Percentiles rank a stretch among this genome's conserved stretches.
Conservation (phyloP, 1,140 invertebrate species). For the Bombus superbus region DNA sequence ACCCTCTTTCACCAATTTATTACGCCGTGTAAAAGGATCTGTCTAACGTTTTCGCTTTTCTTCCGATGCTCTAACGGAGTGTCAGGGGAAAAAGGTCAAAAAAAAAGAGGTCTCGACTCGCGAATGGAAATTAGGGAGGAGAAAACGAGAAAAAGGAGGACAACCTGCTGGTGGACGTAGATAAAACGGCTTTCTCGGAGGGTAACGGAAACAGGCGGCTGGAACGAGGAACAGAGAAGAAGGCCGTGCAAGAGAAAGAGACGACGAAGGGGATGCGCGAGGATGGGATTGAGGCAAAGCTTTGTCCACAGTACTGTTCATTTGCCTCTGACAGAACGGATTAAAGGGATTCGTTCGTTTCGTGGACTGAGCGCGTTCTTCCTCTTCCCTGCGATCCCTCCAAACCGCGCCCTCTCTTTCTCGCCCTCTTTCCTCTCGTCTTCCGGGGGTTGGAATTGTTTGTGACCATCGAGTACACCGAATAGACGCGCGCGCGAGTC, state of each 20-base stretch:
- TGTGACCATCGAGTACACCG: constrained; percentile 56
- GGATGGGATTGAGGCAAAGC: constrained; percentile 44
- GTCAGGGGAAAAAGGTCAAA: neutral
- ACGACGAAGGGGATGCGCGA: neutral
- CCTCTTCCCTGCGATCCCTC: neutral
- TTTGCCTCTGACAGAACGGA: constrained; percentile 69
- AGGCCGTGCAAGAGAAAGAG: neutral
- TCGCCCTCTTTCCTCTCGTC: neutral
- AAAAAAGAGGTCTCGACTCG: neutral
- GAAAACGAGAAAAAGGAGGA: constrained; percentile 15
- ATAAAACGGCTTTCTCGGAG: constrained; percentile 3
- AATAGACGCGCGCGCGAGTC: constrained; percentile 2
- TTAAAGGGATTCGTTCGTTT: constrained; percentile 69
- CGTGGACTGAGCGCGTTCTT: neutral
- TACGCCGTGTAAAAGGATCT: neutral
- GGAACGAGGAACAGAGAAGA: constrained; percentile 2
- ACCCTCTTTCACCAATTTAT: neutral
- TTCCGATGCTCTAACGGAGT: neutral
- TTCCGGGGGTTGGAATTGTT: constrained; percentile 57
- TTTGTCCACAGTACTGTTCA: constrained; percentile 69
- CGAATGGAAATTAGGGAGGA: constrained; percentile 16
- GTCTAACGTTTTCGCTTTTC: neutral
- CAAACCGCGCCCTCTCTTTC: neutral
- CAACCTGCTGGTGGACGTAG: neutral
- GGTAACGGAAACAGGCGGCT: constrained; percentile 15